phyloP scores from a whole-genome alignment of 1,140 invertebrate genomes.

The Caenorhabditis briggsae region DNA sequence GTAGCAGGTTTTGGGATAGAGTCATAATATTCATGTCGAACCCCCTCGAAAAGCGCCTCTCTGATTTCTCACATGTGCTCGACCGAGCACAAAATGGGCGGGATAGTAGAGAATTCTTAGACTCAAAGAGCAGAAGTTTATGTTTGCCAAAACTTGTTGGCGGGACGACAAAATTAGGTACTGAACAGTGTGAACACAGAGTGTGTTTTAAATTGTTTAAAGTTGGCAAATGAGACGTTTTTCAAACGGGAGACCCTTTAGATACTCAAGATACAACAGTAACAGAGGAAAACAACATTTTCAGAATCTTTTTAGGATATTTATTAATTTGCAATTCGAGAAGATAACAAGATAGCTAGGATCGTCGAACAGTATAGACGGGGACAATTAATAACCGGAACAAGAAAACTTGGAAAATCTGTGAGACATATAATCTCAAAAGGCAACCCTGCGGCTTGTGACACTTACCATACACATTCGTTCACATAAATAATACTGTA shows the following conservation, averaged over 20 bases:
- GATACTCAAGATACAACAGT: background rate
- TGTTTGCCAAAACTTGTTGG: constrained; percentile 21
- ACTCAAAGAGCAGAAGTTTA: constrained; percentile 24
- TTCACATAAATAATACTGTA: constrained; percentile 4
- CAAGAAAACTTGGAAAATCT: background rate
- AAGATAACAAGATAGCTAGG: background rate
- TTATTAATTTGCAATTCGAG: background rate
- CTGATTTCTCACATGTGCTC: constrained; percentile 13
- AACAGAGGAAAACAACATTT: background rate
- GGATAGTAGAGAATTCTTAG: background rate
- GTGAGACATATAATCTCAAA: background rate
- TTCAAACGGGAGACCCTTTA: background rate
- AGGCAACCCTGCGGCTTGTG: background rate
- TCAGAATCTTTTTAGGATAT: background rate
- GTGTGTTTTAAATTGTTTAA: background rate
- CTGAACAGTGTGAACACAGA: background rate
- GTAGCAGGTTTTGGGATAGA: background rate
- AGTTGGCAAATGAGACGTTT: background rate
- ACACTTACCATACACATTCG: background rate
- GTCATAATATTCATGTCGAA: background rate
- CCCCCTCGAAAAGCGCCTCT: background rate
- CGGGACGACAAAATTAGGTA: background rate
- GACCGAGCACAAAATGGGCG: constrained; percentile 41
- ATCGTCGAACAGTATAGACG: background rate
- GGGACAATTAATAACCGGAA: background rate